Conservation (phyloP, 2,113 vertebrate species). For the Leucosticte australis region DNA sequence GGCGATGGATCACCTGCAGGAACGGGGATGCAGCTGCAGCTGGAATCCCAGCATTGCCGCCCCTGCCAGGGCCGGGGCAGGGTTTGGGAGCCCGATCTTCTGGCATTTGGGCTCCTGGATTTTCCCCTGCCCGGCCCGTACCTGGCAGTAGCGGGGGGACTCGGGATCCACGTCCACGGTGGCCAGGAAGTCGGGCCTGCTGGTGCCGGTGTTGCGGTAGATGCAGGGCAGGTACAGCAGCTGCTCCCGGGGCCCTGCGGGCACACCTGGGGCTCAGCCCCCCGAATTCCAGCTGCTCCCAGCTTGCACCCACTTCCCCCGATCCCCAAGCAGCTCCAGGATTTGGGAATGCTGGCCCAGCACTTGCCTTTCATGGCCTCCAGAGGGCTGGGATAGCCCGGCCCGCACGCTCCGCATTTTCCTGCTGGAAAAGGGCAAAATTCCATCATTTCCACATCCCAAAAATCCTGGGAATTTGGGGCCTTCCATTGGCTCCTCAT, state of each 20-base stretch:
- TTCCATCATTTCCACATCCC: neutral
- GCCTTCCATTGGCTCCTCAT: neutral
- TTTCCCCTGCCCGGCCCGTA: neutral
- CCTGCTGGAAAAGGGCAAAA: slow-evolving; percentile 58
- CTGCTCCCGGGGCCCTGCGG: slow-evolving; percentile 79
- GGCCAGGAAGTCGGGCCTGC: slow-evolving; percentile 84
- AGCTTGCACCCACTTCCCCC: accelerated
- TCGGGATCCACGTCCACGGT: slow-evolving; percentile 88
- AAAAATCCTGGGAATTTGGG: neutral
- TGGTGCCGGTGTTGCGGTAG: slow-evolving; percentile 81
- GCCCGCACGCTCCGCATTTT: slow-evolving; percentile 82
- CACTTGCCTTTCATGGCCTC: slow-evolving; percentile 91
- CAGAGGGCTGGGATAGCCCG: slow-evolving; percentile 83
- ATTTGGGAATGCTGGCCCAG: neutral
- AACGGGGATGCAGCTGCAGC: neutral
- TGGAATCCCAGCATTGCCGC: accelerated
- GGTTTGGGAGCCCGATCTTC: too few species aligned
- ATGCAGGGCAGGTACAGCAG: slow-evolving; percentile 92
- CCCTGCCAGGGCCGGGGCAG: neutral
- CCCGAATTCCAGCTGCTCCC: neutral
- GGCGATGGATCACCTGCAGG: neutral
- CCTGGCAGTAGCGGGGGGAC: slow-evolving; percentile 85
- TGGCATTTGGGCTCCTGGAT: neutral
- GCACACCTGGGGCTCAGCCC: neutral
- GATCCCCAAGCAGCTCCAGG: neutral